Percentiles rank a stretch among this genome's conserved stretches.
phyloP scores from a whole-genome alignment of 2,797 vertebrate genomes.

The Micrastur ruficollis region DNA sequence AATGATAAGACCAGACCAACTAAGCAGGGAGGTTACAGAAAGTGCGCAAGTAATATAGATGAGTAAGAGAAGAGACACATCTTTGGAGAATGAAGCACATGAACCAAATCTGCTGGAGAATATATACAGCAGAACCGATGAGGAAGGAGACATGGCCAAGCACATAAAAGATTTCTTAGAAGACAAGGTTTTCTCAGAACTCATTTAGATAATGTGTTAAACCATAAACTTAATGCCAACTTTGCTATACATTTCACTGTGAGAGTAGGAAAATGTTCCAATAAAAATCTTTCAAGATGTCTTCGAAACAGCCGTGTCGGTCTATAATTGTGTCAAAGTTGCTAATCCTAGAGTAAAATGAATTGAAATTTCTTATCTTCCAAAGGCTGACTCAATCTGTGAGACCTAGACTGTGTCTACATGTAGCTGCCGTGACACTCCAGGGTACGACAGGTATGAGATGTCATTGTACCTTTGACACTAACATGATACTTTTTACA shows the following conservation, averaged over 20 bases:
- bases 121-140: neutral
- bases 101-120: neutral
- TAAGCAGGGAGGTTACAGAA: neutral
- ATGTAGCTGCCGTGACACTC: rapidly evolving
- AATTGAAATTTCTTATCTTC: neutral
- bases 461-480: neutral
- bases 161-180: neutral
- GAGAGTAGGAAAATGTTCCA: neutral
- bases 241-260: neutral
- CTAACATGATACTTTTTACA: neutral
- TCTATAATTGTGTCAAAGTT: neutral
- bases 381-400: neutral
- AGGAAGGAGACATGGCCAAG: neutral
- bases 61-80: neutral
- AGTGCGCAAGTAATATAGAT: neutral
- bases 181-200: neutral
- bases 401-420: neutral
- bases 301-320: neutral
- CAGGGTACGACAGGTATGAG: neutral
- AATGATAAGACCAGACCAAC: neutral
- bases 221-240: neutral
- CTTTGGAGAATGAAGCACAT: neutral
- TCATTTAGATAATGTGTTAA: neutral
- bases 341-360: neutral
- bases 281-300: neutral